Conservation (phyloP, 2,797 vertebrate species). For the Protonibea diacanthus region DNA sequence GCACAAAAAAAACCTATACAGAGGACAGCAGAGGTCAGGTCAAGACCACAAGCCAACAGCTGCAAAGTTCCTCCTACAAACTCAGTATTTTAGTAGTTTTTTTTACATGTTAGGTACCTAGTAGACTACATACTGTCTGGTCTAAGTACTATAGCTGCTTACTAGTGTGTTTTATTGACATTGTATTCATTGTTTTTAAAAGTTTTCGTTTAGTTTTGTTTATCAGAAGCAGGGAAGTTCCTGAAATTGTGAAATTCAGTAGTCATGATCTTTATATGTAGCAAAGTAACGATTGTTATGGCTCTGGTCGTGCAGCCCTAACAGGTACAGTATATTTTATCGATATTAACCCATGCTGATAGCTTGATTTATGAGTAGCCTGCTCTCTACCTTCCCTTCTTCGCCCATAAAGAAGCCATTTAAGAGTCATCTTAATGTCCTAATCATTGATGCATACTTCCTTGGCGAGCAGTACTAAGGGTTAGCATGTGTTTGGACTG, state of each 20-base stretch:
- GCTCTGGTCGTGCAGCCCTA: slow-evolving; percentile 14
- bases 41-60: no score
- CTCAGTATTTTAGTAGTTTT: no score
- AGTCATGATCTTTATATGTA: not conserved
- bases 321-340: slow-evolving; percentile 30
- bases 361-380: slow-evolving; percentile 56
- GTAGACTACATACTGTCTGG: no score
- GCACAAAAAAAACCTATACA: no score
- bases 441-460: slow-evolving; percentile 70
- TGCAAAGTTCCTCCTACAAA: no score
- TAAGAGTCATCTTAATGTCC: slow-evolving; percentile 63
- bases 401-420: slow-evolving; percentile 67
- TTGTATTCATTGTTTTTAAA: not conserved
- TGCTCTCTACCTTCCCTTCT: slow-evolving; percentile 39
- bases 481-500: slow-evolving; percentile 69
- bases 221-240: no score
- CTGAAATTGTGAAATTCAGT: not conserved
- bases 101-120: no score
- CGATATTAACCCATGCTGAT: slow-evolving; percentile 41
- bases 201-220: not conserved
- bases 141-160: not conserved
- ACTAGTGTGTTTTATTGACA: not conserved
- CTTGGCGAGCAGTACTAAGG: slow-evolving; percentile 53
- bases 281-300: slow-evolving; percentile 7
- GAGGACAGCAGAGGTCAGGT: no score